A percentile compares a stretch with the other conserved stretches of the same genome.
These are phyloP conservation scores for Macheiramphus alcinus DNA, from an alignment of 2,113 vertebrate genomes.

Conservation along the genomic window DNA sequence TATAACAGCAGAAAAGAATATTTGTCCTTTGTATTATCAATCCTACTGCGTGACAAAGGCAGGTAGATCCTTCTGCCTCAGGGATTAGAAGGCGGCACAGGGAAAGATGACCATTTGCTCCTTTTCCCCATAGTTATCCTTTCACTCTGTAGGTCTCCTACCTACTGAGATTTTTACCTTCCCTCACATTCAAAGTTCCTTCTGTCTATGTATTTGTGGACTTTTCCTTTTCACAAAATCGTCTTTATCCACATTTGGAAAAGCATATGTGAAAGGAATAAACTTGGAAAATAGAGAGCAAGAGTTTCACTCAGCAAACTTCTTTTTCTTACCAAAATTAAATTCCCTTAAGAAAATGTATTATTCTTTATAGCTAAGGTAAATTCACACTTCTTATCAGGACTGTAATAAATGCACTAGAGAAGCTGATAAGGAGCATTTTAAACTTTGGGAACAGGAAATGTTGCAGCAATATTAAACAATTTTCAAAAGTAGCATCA, in stretches of 20 bases:
- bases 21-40: slow-evolving; percentile 36
- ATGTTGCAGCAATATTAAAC: background rate
- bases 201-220: background rate
- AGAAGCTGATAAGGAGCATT: background rate
- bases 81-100: background rate
- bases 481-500: background rate
- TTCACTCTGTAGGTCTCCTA: background rate
- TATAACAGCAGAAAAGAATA: slow-evolving; percentile 12
- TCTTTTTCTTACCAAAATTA: background rate
- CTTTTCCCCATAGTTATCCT: background rate
- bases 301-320: background rate
- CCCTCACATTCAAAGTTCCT: background rate
- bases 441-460: background rate
- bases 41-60: slow-evolving; percentile 14
- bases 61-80: slow-evolving; percentile 17
- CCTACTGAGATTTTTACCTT: slow-evolving; percentile 35
- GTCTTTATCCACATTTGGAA: background rate
- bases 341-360: background rate
- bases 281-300: background rate
- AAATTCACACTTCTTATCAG: background rate
- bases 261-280: background rate
- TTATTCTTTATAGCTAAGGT: background rate
- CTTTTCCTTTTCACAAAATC: background rate
- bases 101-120: slow-evolving; percentile 4
- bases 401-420: background rate